These are phyloP conservation scores for Enteromius unitaeniatus DNA, from an alignment of 2,797 vertebrate genomes.

Conservation along the genomic window DNA sequence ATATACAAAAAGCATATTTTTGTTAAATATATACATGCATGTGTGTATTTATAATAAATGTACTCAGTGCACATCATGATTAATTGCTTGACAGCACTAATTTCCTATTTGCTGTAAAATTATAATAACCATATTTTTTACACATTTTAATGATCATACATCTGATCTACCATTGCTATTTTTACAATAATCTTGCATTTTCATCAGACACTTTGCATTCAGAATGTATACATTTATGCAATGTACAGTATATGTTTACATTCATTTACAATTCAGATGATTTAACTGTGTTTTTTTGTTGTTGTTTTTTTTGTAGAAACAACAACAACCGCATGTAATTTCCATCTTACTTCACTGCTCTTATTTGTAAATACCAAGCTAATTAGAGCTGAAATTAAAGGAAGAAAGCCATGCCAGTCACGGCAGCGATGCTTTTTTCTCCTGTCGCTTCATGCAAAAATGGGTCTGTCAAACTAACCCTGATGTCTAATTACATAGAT, in stretches of 20 bases:
- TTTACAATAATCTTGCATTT: neutral
- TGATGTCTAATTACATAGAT: constrained; percentile 35
- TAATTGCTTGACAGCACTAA: no score
- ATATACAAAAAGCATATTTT: no score
- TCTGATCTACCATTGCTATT: neutral
- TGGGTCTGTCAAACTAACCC: neutral
- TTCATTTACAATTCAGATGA: neutral
- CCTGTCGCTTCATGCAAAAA: neutral
- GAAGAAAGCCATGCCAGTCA: neutral
- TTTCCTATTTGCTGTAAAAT: neutral
- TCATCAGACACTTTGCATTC: neutral
- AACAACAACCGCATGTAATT: neutral
- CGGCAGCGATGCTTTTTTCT: neutral
- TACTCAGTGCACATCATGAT: no score
- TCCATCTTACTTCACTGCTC: neutral
- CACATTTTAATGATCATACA: neutral
- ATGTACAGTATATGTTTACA: neutral
- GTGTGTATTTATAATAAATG: no score
- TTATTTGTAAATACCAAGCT: constrained; percentile 34
- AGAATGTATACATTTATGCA: neutral
- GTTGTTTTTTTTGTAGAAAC: neutral
- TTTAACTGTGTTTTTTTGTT: neutral
- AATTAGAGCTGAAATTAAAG: constrained; percentile 31
- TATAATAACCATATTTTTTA: neutral
- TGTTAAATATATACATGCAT: no score